Evolutionary conservation across 2,797 vertebrate genomes (phyloP), one percentile per base, ranked within the genome.

Genomic region (Urosaurus nigricauda): DNA sequence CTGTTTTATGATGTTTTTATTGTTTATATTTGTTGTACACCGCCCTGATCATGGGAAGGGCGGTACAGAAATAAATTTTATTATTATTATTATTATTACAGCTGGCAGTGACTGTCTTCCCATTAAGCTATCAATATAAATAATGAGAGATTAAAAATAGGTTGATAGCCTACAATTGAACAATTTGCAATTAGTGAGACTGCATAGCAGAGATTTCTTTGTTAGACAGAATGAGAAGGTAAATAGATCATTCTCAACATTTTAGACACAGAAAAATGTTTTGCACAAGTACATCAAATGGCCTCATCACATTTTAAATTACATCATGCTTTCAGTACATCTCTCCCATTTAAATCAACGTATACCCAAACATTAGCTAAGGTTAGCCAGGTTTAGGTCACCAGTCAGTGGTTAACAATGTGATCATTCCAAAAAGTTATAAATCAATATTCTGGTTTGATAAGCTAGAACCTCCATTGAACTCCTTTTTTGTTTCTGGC

Each of bases 111-210:
- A 79, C 63, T 12, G 24, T 68, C 85, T 68, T 56, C 85, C 79
- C 85, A 87, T 87, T 70, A 53, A 87, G 77, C 77, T 71, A 71
- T 80, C 85, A 79, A 40, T 87, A 87, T 87, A 87, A 87, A 87
- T 87, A 71, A 87, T 71, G 85, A 87, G 85, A 71, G 78, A 81
- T 87, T 81, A 73, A 87, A 87, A 87, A 81, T 81, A 81, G 68
- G 53, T 68, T 21, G 29, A 81, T 81, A 58, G n/a, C 47, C 79
- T 60, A 7, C 37, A 43, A 87, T 26, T 73, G 68, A 87, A 87
- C 56, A n/a, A 56, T 32, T 17, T 80, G 65, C 37, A 32, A 35
- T 60, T 24, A 79, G 51, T 60, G 26, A 73, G 71, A 87, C 11
- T 71, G 79, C 24, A 2, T 16, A 19, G 79, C 8, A n/a, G 35